Percentiles rank a stretch among this genome's conserved stretches.
phyloP scores from a whole-genome alignment of 2,797 vertebrate genomes.

The Clarias fuscus region DNA sequence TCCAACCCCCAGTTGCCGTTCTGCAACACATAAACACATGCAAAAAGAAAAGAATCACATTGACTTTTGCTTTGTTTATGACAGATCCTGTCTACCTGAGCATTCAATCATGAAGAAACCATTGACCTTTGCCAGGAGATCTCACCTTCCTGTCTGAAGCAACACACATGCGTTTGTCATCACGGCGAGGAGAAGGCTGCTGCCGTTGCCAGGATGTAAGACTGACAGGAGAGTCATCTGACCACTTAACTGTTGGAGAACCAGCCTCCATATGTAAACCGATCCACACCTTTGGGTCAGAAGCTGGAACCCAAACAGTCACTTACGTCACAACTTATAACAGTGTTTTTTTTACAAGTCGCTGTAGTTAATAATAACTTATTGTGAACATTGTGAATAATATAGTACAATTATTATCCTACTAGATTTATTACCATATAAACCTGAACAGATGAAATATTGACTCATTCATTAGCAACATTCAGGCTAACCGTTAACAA shows the following conservation, averaged over 20 bases:
- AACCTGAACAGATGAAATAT: neutral
- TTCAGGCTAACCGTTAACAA: constrained; percentile 77
- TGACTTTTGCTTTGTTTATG: too few species aligned
- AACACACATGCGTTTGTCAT: constrained; percentile 75
- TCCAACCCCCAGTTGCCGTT: constrained; percentile 82
- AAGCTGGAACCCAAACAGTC: constrained; percentile 30
- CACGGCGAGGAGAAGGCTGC: constrained; percentile 77
- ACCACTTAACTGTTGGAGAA: constrained; percentile 81
- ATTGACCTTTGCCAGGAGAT: neutral
- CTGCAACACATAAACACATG: constrained; percentile 53
- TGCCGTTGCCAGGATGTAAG: constrained; percentile 85
- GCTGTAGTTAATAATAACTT: neutral
- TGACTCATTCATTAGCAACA: neutral
- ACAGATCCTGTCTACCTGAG: too few species aligned
- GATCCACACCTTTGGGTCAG: constrained; percentile 78
- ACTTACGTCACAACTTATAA: neutral
- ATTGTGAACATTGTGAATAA: neutral
- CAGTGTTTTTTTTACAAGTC: neutral
- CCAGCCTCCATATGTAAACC: constrained; percentile 79
- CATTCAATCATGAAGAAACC: too few species aligned
- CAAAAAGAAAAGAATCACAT: neutral
- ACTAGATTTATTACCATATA: neutral
- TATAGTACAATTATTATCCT: neutral
- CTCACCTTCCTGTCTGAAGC: constrained; percentile 79
- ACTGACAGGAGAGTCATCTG: constrained; percentile 77